These are phyloP conservation scores for Anolis sagrei DNA, from an alignment of 2,113 vertebrate genomes.

Conservation along the genomic window DNA sequence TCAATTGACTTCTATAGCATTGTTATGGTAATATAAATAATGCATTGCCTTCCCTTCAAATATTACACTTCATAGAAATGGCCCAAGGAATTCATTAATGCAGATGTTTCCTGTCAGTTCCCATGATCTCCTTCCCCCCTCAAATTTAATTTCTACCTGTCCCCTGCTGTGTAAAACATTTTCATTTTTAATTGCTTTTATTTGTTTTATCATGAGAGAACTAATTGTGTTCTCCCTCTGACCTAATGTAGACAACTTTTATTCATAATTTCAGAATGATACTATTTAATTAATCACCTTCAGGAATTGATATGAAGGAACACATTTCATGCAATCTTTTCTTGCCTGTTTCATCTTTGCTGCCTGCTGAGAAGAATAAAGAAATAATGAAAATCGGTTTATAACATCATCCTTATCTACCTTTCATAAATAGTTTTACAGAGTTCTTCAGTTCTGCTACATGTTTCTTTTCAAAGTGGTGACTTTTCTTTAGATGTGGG, in stretches of 20 bases:
- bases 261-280: conserved; percentile 28
- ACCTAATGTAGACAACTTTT: neutral
- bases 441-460: neutral
- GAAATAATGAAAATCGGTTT: conserved; percentile 24
- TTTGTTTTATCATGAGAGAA: conserved; percentile 12
- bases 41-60: neutral
- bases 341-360: conserved; percentile 16
- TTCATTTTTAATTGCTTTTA: conserved; percentile 6
- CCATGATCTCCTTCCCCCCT: neutral
- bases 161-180: neutral
- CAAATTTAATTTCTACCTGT: conserved; percentile 22
- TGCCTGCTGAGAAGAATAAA: neutral
- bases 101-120: neutral
- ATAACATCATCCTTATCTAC: neutral
- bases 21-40: neutral
- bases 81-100: conserved; percentile 17
- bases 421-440: neutral
- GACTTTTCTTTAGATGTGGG: neutral
- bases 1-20: neutral
- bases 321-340: conserved; percentile 8
- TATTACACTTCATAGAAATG: neutral
- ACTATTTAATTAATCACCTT: neutral
- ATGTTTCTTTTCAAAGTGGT: conserved; percentile 3
- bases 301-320: neutral
- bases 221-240: neutral